These are phyloP conservation scores for Eurystomus gularis DNA, from an alignment of 2,113 vertebrate species.

Conservation along the genomic window DNA sequence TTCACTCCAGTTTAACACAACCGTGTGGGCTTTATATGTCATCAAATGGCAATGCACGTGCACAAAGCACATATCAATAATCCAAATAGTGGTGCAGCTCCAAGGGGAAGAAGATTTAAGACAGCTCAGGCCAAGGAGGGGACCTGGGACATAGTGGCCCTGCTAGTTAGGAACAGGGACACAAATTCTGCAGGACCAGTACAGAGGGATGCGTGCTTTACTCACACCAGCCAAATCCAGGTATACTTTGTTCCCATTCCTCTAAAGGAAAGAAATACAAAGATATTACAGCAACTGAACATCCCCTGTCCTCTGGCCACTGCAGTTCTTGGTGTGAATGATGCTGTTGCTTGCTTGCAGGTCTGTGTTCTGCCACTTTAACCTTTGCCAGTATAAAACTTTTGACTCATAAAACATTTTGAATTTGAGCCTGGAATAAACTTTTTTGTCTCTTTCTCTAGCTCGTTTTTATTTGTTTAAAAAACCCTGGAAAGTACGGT, in stretches of 20 bases:
- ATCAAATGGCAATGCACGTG: neutral
- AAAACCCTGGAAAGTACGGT: neutral
- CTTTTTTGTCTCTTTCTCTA: neutral
- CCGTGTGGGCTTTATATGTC: neutral
- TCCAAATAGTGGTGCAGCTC: neutral
- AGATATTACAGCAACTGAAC: neutral
- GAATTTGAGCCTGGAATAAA: neutral
- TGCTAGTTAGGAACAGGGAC: neutral
- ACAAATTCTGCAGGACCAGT: neutral
- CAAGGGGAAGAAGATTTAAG: neutral
- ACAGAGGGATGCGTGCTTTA: neutral
- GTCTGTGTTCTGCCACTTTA: neutral
- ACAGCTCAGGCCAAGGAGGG: neutral
- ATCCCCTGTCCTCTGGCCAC: neutral
- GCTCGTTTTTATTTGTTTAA: neutral
- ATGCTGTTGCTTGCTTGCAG: neutral
- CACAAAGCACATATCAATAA: neutral
- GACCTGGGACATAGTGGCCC: neutral
- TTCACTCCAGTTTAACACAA: neutral
- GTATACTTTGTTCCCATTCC: neutral
- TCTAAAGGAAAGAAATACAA: neutral
- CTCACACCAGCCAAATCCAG: neutral
- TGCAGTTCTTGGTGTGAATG: neutral
- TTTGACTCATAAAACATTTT: neutral
- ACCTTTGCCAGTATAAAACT: neutral